Evolutionary conservation across 2,797 vertebrate species (phyloP).

Genomic region (Hipposideros larvatus): DNA sequence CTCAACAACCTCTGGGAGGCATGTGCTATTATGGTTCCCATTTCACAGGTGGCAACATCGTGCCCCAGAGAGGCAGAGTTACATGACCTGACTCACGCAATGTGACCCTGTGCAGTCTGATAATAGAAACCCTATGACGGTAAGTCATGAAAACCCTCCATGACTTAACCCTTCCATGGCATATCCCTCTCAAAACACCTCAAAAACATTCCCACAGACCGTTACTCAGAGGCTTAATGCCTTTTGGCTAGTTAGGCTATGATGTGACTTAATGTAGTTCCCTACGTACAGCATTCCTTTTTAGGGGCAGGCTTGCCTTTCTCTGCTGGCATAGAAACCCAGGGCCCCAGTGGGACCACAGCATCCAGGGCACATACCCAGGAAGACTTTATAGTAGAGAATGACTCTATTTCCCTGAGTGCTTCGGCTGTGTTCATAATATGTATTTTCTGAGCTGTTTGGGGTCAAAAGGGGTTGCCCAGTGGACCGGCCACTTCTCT

Average conservation of each 20-base stretch:
- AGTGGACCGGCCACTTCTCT: not conserved
- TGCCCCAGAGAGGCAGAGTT: not conserved
- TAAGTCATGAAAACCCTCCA: not conserved
- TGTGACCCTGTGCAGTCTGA: not conserved
- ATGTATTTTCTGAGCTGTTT: not conserved
- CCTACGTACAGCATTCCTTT: not conserved
- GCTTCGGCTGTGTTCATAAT: fast-evolving
- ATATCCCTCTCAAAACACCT: not conserved
- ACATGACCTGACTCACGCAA: not conserved
- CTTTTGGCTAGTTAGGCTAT: not conserved
- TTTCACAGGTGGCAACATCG: not conserved
- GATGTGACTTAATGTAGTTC: not conserved
- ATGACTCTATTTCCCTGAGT: not conserved
- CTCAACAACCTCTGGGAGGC: not conserved
- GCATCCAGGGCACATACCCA: not conserved
- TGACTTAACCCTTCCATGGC: not conserved
- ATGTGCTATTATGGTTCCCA: not conserved
- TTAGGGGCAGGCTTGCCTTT: not conserved
- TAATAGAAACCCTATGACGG: fast-evolving
- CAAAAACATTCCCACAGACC: not conserved
- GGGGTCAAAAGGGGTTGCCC: not conserved
- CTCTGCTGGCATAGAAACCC: not conserved
- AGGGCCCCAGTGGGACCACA: not conserved
- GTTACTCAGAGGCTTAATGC: not conserved
- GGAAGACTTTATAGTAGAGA: not conserved